Percentiles rank a stretch among this genome's conserved stretches.
Evolutionary conservation across 2,113 vertebrate species (phyloP).

Genomic region (Stegostoma tigrinum): DNA sequence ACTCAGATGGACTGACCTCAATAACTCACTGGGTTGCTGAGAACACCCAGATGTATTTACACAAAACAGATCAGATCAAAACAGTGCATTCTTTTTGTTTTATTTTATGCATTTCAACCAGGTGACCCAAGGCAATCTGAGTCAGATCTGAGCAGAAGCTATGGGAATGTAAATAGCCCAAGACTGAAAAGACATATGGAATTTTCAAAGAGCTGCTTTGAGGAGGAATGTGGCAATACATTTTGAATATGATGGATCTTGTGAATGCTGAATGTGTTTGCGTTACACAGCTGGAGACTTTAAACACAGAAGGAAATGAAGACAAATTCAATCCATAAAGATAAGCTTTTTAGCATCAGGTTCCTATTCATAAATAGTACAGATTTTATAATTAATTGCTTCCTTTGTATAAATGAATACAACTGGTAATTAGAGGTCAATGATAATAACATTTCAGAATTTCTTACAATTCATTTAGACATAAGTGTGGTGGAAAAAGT

Average conservation of each 20-base stretch:
- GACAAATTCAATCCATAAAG: background rate
- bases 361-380: background rate
- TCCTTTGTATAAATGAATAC: background rate
- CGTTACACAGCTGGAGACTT: background rate
- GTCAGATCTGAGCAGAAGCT: background rate
- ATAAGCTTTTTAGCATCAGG: background rate
- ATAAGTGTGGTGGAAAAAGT: background rate
- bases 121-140: background rate
- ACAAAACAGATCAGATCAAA: constrained; percentile 15
- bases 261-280: constrained; percentile 1
- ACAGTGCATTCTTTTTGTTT: background rate
- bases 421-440: background rate
- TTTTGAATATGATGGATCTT: constrained; percentile 8
- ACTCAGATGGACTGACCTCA: constrained; percentile 10
- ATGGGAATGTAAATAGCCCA: background rate
- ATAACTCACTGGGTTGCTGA: constrained; percentile 18
- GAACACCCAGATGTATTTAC: constrained; percentile 26
- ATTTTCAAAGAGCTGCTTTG: constrained; percentile 15
- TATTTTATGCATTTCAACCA: background rate
- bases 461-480: background rate
- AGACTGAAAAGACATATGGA: background rate
- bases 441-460: background rate
- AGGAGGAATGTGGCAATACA: background rate
- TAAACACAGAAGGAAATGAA: background rate
- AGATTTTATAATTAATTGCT: background rate